Evolutionary conservation across 2,797 vertebrate species (phyloP), one percentile per base, ranked within the genome.

Genomic region (Cryptoprocta ferox): DNA sequence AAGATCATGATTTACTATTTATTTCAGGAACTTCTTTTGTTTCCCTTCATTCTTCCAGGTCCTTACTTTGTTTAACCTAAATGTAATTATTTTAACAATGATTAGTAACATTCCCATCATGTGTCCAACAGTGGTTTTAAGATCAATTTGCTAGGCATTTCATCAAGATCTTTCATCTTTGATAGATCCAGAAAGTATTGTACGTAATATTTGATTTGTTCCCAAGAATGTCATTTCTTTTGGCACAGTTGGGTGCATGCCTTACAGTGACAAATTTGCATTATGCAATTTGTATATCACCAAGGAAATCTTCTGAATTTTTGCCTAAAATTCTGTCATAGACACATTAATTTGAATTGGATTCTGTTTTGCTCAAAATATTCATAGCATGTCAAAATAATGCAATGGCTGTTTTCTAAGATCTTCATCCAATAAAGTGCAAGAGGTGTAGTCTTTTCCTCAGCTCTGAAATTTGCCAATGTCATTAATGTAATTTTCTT

Each of bases 401-500:
- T 32, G 28, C 1, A 4, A 75, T 65, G 37, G 0, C 39, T 56
- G 59, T 73, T 45, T 89, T 93, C 66, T 88, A 78, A 81, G 19
- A 66, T 63, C 18, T 86, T 89, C 48, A 53, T 30, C 61, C 87
- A 65, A 48, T 71, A 88, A 91, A 63, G 9, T 48, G 42, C 61
- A 63, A 71, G 26, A 91, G 10, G 19, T 35, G 71, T 50, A 50
- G 32, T 80, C 28, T 84, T 93, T 84, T 88, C 28, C 9, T 97
- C 59, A 75, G 39, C 24, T 45, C 45, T n/a, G 35, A 66, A n/a
- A 84, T 61, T 82, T 61, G 28, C 32, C 75, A n/a, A 59, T 80
- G 95, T 71, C 26, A 18, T 32, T 35, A 85, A 66, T 89, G 26
- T 59, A 66, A 79, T 45, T 88, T 93, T 56, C 90, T 53, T 95